Percentiles rank a stretch among this genome's conserved stretches.
These are phyloP conservation scores for Glandiceps talaboti DNA, from an alignment of 53 echinoderm and acorn worm genomes.

Conservation along the genomic window DNA sequence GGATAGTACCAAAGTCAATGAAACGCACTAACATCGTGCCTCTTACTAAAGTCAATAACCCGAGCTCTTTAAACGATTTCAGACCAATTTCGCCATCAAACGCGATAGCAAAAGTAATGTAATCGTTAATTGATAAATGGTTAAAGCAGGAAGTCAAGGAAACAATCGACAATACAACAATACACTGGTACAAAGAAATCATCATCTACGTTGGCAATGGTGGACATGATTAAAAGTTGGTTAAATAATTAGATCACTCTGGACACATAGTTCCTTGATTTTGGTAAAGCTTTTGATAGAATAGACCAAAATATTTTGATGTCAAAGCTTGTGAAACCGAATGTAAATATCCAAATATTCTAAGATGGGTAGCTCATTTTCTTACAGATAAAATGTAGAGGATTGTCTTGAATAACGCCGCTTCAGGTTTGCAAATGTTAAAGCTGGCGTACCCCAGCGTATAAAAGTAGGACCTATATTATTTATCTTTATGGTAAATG, in stretches of 20 bases:
- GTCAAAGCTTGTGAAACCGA: background rate
- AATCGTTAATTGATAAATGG: background rate
- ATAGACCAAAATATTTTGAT: background rate
- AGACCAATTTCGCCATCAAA: background rate
- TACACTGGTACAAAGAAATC: background rate
- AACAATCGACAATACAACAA: background rate
- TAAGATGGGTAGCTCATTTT: background rate
- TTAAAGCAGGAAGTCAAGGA: background rate
- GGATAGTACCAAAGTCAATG: background rate
- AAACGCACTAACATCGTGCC: background rate
- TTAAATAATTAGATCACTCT: background rate
- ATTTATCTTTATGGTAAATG: background rate
- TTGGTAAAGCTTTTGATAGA: background rate
- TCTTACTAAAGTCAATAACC: background rate
- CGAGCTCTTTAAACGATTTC: background rate
- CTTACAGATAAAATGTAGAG: background rate
- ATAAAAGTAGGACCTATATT: background rate
- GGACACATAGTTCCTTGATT: background rate
- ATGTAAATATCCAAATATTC: background rate
- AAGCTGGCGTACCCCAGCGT: background rate
- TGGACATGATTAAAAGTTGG: background rate
- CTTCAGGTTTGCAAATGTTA: background rate
- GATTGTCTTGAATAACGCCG: background rate
- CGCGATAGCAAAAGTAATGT: background rate
- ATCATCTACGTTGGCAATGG: background rate